Base-by-base conservation (phyloP, 2,888 invertebrate species). In the Ophion slaviceki region DNA sequence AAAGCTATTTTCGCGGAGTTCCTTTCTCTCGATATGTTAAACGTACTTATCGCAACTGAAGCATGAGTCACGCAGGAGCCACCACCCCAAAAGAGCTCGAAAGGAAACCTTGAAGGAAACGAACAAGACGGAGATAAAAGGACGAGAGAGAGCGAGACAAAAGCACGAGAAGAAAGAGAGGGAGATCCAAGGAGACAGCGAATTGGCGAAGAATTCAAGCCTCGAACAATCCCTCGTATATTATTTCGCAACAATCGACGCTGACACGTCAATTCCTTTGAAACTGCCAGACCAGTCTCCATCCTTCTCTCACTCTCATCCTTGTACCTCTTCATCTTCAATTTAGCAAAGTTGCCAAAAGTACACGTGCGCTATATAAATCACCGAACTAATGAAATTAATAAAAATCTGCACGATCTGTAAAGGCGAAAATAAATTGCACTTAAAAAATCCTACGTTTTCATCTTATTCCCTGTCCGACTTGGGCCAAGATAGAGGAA, bases 11-110 rank as follows among this genome's bases (percentile, higher is more conserved):
- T 57, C n/a, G 1, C 0, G 20, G 8, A 40, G n/a, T 64, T 14
- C 59, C n/a, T 75, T 59, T 70, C 40, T 76, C 40, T 24, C 57
- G 20, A 66, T 83, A 61, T 72, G 17, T 40, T 28, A 28, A 78
- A 67, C 17, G 57, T 24, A 71, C 76, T 80, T 59, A 62, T 79
- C 61, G 64, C 40, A 40, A 47, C 68, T 59, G 14, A 75, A 47
- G 72, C 20, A 68, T 85, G 85, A 85, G 53, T 85, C 85, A 81
- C 81, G 70, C 40, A 75, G 66, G 53, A 77, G 85, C 85, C 75
- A 66, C 81, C 78, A 80, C 79, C 76, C 80, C 17, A 76, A 36
- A 64, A 24, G 32, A 79, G 59, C 28, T 62, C 75, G 36, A 66
- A 66, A 70, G 45, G 59, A 67, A 70, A 72, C 28, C 47, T 28